Evolutionary conservation across 2,113 vertebrate species (phyloP), one percentile per base, ranked within the genome.

Genomic region (Pedionomus torquatus): DNA sequence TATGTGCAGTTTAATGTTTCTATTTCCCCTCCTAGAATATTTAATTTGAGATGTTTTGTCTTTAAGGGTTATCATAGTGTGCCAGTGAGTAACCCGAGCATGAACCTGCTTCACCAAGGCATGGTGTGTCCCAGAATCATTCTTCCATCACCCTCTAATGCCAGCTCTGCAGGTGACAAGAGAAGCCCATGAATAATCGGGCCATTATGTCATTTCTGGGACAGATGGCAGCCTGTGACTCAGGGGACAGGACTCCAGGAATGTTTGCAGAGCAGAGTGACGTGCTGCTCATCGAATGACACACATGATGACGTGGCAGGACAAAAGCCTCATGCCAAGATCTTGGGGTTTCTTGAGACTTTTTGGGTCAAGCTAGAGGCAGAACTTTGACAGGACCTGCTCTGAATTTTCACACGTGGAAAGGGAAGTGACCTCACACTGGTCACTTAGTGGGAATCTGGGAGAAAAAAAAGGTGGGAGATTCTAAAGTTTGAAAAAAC

Each of bases 101-200:
- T 0, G 11, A 17, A 35, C 24, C 46, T 37, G 66, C 30, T 58
- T 10, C 94, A 8, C 8, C 1, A 18, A 30, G 44, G 35, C 48
- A 43, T 0, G 4, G 11, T 7, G 21, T 5, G 6, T 12, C 35
- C 41, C 16, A 20, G 37, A 64, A 19, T 44, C 14, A 14, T 28
- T 43, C 51, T 30, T 17, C 17, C 3, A 10, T 20, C 61, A 26
- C 5, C 72, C 15, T 12, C 17, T 3, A 9, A 24, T 2, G 35
- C 31, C 69, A 25, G 54, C 64, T 74, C 43, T 5, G 44, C 63
- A 2, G 17, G 39, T 41, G 44, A n/a, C 0, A 0, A 64, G 52
- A 71, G 35, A 44, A 9, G 9, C 10, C 49, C 35, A 4, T 2
- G 5, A 13, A 33, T n/a, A 16, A 19, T 4, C 0, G 8, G 26